A percentile compares a stretch with the other conserved stretches of the same genome.
phyloP scores from a whole-genome alignment of 2,888 invertebrate genomes.

The Kuschelorhynchus macadamiae region DNA sequence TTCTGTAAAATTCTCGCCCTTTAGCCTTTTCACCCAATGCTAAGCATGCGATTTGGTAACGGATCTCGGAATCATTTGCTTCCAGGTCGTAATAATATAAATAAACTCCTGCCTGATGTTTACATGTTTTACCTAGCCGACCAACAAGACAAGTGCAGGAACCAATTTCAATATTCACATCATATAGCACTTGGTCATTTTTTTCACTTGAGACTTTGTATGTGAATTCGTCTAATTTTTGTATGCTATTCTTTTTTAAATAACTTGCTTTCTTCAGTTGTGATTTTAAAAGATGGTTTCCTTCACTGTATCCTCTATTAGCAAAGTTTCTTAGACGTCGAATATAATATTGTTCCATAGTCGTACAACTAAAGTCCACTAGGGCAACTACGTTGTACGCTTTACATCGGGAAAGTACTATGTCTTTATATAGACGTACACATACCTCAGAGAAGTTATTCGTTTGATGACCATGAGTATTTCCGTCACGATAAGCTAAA shows the following conservation, averaged over 20 bases:
- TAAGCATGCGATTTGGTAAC: not conserved
- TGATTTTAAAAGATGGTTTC: too few species aligned
- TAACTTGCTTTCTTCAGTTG: constrained; percentile 1
- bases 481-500: too few species aligned
- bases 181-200: constrained; percentile 22
- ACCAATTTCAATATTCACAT: constrained; percentile 31
- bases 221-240: constrained; percentile 19
- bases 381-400: constrained; percentile 40
- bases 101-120: constrained; percentile 23
- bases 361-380: constrained; percentile 37
- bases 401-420: constrained; percentile 17
- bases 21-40: constrained; percentile 27
- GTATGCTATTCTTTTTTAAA: constrained; percentile 5
- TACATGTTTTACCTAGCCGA: constrained; percentile 37
- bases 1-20: constrained; percentile 14
- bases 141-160: constrained; percentile 34
- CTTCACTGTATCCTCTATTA: constrained; percentile 2
- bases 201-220: constrained; percentile 25
- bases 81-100: not conserved
- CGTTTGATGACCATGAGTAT: too few species aligned
- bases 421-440: constrained; percentile 14
- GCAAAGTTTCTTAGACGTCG: constrained; percentile 8
- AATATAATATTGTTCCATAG: constrained; percentile 23
- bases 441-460: constrained; percentile 13
- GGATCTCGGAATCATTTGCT: not conserved